phyloP scores from a whole-genome alignment of 2,797 vertebrate genomes.

The Hipposideros larvatus region DNA sequence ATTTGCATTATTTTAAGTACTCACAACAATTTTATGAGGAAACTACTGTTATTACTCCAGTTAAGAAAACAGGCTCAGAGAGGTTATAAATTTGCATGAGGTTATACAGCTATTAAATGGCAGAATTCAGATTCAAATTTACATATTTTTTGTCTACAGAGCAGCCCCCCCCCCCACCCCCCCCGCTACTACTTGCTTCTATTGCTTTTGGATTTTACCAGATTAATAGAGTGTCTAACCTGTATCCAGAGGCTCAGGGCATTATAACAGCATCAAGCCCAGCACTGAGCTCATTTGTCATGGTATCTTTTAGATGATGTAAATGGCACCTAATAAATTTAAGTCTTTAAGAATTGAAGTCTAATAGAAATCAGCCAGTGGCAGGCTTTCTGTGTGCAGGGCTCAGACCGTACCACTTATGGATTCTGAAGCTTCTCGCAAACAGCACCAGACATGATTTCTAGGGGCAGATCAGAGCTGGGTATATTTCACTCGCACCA shows the following conservation, averaged over 20 bases:
- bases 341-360: background rate
- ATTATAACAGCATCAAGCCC: background rate
- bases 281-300: background rate
- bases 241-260: background rate
- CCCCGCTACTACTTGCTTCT: background rate
- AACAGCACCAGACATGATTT: background rate
- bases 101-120: background rate
- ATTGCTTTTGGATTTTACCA: background rate
- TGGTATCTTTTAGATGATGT: background rate
- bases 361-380: no score
- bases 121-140: background rate
- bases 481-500: background rate
- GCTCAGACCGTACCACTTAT: background rate
- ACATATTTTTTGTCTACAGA: background rate
- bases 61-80: background rate
- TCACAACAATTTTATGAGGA: background rate
- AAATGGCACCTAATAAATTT: background rate
- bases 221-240: background rate
- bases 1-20: background rate
- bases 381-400: background rate
- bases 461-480: background rate
- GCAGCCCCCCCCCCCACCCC: no score
- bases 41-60: background rate
- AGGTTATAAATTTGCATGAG: background rate
- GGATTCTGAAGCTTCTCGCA: background rate